Base-by-base conservation (phyloP, 2,888 invertebrate species). In the Julus scanicus region DNA sequence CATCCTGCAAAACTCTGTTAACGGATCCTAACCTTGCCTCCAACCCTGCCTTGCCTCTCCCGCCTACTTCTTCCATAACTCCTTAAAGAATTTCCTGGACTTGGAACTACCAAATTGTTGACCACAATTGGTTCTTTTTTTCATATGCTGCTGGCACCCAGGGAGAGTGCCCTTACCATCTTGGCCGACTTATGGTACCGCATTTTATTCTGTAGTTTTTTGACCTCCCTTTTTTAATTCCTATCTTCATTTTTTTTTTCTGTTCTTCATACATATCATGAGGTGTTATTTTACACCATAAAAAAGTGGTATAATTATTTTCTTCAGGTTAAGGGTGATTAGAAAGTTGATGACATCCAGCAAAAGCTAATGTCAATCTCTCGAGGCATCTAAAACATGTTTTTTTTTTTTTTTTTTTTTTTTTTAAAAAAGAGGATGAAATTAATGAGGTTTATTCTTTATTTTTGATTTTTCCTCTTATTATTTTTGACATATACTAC, bases 71-170 rank as follows among this genome's bases (percentile, higher is more conserved):
- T 80, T 80, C 80, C 80, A 37, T 11, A 80, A 80, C 80, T 80
- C 37, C 71, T 71, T 20, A 71, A 71, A 29, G 80, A 80, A 80
- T 80, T 80, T 80, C 80, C 80, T 80, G 80, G 80, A 80, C 37
- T 80, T 80, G 80, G 80, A 80, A 80, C 80, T 80, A 80, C 80
- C 80, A 80, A 80, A 80, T 80, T 80, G 80, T 80, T 80, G 80
- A 80, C 80, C 80, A 80, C 80, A 80, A 37, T 80, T 80, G 80
- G 80, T 80, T 80, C 80, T 80, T 80, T 80, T 80, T 80, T 80
- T 80, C 80, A 80, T 80, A 80, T 80, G 80, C 80, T 80, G 80
- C 80, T 80, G 80, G 80, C 80, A 80, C 80, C 80, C 80, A 80
- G 80, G 80, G 80, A 80, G 80, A 80, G 80, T 80, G 80, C 80